These are phyloP conservation scores for Bufo bufo DNA, from an alignment of 2,113 vertebrate species.

Conservation along the genomic window DNA sequence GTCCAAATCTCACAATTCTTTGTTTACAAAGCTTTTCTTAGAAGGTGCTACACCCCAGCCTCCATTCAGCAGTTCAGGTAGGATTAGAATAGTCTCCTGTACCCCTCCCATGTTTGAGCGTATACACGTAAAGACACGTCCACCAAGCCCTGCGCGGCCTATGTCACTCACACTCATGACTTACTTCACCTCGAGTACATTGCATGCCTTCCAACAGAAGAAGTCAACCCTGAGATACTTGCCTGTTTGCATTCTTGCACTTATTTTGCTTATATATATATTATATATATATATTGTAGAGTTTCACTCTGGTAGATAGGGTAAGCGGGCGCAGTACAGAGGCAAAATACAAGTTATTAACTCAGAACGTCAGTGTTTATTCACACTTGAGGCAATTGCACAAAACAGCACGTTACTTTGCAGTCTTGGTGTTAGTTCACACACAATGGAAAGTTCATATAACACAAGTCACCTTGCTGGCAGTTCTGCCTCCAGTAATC, in stretches of 20 bases:
- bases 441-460: too few relatives aligned
- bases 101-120: conserved; percentile 47
- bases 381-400: too few relatives aligned
- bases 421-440: too few relatives aligned
- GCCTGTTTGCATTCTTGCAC: background rate
- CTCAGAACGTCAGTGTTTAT: too few relatives aligned
- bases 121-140: conserved; percentile 36
- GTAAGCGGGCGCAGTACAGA: too few relatives aligned
- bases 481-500: too few relatives aligned
- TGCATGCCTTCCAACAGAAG: background rate
- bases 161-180: conserved; percentile 24
- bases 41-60: conserved; percentile 54
- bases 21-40: conserved; percentile 56
- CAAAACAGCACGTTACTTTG: too few relatives aligned
- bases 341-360: too few relatives aligned
- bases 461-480: too few relatives aligned
- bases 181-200: conserved; percentile 14
- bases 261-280: background rate
- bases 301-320: too few relatives aligned
- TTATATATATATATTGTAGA: background rate
- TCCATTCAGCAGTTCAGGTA: conserved; percentile 49
- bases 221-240: background rate
- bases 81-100: conserved; percentile 45
- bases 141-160: conserved; percentile 2
- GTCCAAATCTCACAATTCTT: conserved; percentile 33